Conservation (phyloP, 1,140 invertebrate genomes). For the Pseudomyrmex concolor region DNA sequence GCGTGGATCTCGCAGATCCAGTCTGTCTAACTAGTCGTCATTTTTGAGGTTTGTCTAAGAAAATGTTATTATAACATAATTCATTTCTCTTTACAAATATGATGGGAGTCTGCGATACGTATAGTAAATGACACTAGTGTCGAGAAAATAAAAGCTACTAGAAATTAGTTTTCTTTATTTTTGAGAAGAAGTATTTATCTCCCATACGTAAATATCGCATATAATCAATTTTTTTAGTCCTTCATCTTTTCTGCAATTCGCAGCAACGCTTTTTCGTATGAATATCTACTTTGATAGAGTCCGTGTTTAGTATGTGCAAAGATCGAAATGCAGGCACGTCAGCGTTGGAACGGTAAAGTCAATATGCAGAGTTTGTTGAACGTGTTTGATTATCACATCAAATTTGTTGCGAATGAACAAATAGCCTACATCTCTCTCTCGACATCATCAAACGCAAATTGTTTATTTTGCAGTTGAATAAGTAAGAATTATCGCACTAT, state of each 20-base stretch:
- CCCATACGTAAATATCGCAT: no score
- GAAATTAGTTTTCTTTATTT: not conserved
- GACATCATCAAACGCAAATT: not conserved
- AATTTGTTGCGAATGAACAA: constrained; percentile 33
- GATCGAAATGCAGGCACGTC: not conserved
- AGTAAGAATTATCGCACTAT: not conserved
- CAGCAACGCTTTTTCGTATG: not conserved
- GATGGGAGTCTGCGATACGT: no score
- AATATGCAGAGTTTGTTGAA: constrained; percentile 45
- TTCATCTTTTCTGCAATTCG: not conserved
- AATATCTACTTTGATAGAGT: not conserved
- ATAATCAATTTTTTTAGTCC: not conserved
- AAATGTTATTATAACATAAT: no score
- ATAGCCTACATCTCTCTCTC: not conserved
- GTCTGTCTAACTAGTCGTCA: no score
- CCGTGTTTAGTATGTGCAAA: not conserved
- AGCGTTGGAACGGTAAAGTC: not conserved
- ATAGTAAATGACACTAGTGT: no score
- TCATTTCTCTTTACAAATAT: no score
- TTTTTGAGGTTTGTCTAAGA: no score
- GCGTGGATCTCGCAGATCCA: no score
- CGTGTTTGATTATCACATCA: constrained; percentile 38
- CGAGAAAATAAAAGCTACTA: not conserved
- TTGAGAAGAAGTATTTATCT: not conserved
- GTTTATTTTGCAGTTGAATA: constrained; percentile 5